These are phyloP conservation scores for Tenthredo livida DNA, from an alignment of 2,888 invertebrate genomes.

Conservation along the genomic window DNA sequence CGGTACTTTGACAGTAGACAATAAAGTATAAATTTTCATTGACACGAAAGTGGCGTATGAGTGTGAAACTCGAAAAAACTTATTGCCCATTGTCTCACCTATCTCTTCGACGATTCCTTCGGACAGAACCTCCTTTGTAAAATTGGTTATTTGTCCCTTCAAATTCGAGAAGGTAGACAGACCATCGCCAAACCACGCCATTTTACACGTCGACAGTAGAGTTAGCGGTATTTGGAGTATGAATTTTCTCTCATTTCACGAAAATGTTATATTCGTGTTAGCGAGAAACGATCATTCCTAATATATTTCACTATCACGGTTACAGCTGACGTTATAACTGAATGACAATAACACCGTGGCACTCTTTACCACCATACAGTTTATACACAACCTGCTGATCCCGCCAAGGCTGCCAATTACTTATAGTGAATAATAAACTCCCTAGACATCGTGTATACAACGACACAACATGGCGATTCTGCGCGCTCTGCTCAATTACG, in stretches of 20 bases:
- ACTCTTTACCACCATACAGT: conserved; percentile 10
- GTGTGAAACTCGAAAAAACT: neutral
- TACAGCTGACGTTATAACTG: neutral
- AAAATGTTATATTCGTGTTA: neutral
- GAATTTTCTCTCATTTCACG: conserved; percentile 39
- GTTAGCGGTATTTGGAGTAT: conserved; percentile 8
- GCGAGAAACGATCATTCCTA: neutral
- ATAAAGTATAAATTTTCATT: conserved; percentile 63
- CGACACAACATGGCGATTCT: neutral
- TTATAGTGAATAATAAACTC: neutral
- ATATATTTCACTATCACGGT: conserved; percentile 11
- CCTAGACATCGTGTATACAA: neutral
- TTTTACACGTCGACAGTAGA: conserved; percentile 72
- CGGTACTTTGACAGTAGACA: conserved; percentile 73
- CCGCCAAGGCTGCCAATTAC: neutral
- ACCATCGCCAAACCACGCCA: conserved; percentile 77
- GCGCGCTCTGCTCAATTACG: neutral
- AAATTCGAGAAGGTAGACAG: conserved; percentile 80
- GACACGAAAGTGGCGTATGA: neutral
- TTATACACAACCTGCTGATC: conserved; percentile 51
- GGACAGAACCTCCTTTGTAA: conserved; percentile 93
- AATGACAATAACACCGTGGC: conserved; percentile 44
- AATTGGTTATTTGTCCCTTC: conserved; percentile 93
- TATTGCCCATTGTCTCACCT: conserved; percentile 75
- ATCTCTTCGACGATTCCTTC: conserved; percentile 84